Conservation (phyloP, 2,888 invertebrate genomes). For the Lasiommata megera region DNA sequence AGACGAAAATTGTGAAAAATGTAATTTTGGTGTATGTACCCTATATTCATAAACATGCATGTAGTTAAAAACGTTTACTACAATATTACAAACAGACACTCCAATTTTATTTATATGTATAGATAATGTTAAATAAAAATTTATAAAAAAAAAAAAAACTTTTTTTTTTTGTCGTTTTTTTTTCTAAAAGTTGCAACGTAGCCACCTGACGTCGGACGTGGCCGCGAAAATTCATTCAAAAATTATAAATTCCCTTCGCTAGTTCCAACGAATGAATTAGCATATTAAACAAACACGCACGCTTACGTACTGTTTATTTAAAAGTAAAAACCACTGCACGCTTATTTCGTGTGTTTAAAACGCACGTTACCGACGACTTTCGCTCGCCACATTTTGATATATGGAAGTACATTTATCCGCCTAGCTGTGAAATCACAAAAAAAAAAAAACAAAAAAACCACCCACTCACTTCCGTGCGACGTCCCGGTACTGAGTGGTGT, state of each 20-base stretch:
- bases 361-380: neutral
- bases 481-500: slow-evolving; percentile 1
- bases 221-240: slow-evolving; percentile 3
- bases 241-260: slow-evolving; percentile 7
- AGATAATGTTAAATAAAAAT: no score
- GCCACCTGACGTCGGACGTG: neutral
- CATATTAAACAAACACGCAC: slow-evolving; percentile 7
- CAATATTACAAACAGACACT: no score
- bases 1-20: no score
- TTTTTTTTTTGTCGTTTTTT: no score
- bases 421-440: no score
- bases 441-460: neutral
- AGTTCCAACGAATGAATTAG: slow-evolving; percentile 14
- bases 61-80: no score
- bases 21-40: no score
- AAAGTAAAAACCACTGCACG: slow-evolving; percentile 2
- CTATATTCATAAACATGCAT: no score
- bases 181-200: neutral
- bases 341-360: neutral
- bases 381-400: no score
- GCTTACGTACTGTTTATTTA: slow-evolving; percentile 1
- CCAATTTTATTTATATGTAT: no score
- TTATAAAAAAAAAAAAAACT: no score
- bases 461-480: slow-evolving; percentile 15
- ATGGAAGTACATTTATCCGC: no score